These are phyloP conservation scores for Laticauda laticaudata DNA, from an alignment of 2,113 vertebrate species.

Conservation along the genomic window DNA sequence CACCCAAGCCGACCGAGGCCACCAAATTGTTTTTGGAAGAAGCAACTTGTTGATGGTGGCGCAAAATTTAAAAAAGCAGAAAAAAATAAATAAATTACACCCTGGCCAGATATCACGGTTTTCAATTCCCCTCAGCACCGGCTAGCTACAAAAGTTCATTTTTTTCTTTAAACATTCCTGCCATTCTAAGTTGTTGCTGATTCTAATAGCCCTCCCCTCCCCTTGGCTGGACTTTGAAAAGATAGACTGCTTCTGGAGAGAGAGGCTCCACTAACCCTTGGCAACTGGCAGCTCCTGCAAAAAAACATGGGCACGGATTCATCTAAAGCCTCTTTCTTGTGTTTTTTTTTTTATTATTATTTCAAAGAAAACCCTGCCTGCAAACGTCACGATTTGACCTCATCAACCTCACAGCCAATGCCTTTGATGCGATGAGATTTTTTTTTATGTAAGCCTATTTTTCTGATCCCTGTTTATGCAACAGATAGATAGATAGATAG, in stretches of 20 bases:
- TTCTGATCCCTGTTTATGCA: no score
- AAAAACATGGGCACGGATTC: not conserved
- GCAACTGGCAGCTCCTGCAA: not conserved
- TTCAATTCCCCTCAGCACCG: not conserved
- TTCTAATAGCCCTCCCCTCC: not conserved
- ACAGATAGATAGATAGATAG: no score
- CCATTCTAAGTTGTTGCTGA: not conserved
- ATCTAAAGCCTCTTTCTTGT: not conserved
- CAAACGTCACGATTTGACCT: not conserved
- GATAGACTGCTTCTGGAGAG: not conserved
- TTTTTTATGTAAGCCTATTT: no score
- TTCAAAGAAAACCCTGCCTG: not conserved
- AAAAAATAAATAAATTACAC: no score
- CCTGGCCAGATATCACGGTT: not conserved
- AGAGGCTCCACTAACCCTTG: not conserved
- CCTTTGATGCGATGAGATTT: no score
- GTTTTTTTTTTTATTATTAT: no score
- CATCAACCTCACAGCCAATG: no score
- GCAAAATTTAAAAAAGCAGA: not conserved
- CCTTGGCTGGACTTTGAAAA: not conserved
- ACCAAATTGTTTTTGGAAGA: not conserved
- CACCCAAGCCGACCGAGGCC: not conserved
- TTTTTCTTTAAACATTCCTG: not conserved
- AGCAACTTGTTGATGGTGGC: not conserved
- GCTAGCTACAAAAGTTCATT: not conserved